phyloP scores from a whole-genome alignment of 2,888 invertebrate species.

The Chymomyza fuscimana region DNA sequence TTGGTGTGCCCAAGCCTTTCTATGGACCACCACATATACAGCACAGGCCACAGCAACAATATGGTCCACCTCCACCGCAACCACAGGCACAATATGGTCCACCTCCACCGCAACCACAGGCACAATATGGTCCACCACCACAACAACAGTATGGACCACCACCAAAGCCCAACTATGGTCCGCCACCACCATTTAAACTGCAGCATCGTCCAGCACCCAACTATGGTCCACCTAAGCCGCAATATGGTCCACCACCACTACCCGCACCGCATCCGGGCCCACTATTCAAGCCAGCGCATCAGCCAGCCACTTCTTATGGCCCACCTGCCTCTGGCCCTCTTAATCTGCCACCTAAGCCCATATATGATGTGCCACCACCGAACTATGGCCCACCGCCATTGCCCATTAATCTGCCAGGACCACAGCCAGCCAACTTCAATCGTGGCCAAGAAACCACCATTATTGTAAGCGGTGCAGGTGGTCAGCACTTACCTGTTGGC shows the following conservation, averaged over 20 bases:
- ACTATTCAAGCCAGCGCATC: slow-evolving; percentile 64
- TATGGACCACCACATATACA: slow-evolving; percentile 80
- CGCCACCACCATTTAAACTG: slow-evolving; percentile 67
- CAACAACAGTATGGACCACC: slow-evolving; percentile 54
- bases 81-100: slow-evolving; percentile 64
- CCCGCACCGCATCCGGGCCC: slow-evolving; percentile 75
- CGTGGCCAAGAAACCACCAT: slow-evolving; percentile 67
- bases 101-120: slow-evolving; percentile 57
- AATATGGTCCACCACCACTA: slow-evolving; percentile 75
- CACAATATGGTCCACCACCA: slow-evolving; percentile 34
- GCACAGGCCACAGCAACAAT: slow-evolving; percentile 58
- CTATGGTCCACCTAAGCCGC: slow-evolving; percentile 67
- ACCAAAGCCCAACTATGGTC: slow-evolving; percentile 57
- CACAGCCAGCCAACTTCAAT: slow-evolving; percentile 57
- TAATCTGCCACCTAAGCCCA: slow-evolving; percentile 77
- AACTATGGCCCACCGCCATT: slow-evolving; percentile 78
- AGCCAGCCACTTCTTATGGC: slow-evolving; percentile 72
- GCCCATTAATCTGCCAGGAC: slow-evolving; percentile 68
- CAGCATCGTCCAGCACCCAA: slow-evolving; percentile 51
- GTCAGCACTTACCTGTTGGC: slow-evolving; percentile 82
- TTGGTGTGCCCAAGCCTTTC: slow-evolving; percentile 77
- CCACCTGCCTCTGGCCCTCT: slow-evolving; percentile 75
- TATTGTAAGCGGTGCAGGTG: slow-evolving; percentile 49
- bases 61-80: slow-evolving; percentile 63
- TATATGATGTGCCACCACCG: slow-evolving; percentile 79